Evolutionary conservation across 1,140 invertebrate species (phyloP), one percentile per base, ranked within the genome.

Genomic region (Hermetia illucens): DNA sequence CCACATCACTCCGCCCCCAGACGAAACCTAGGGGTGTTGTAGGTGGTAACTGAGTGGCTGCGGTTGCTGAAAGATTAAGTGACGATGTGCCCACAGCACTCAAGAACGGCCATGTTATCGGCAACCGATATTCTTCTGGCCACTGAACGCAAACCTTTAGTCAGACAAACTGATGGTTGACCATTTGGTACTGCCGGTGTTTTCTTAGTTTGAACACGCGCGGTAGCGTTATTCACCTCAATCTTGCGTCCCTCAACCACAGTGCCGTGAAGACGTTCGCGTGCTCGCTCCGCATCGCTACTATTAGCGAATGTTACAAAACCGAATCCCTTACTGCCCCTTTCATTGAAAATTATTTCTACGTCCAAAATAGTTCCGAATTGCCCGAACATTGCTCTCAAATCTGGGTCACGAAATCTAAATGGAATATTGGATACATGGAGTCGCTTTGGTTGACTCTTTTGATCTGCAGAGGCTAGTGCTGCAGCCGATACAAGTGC

Each of bases 281-380:
- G 89, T 85, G 95, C 93, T 78, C 85, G 80, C 79, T 98, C 94
- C 72, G 95, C 94, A 79, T 98, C 94, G 77, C 81, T 82, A 81
- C 87, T 91, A 85, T 90, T 93, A 83, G 91, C 91, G 86, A 98
- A 98, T 80, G 94, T 98, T 84, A 98, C 93, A 90, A 98, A 98
- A 88, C 94, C 94, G 82, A 98, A 98, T 79, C 94, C 94, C 83
- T 98, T 98, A 50, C 91, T 96, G 61, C 94, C 94, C 50, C 94
- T 73, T 71, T 98, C 94, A 68, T 98, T 98, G 74, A 98, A 98
- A 63, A 98, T 98, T 56, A 98, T 98, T 79, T 98, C 94, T 63
- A 97, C 93, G 70, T 98, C 93, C 61, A 96, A 74, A 58, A 98
- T 97, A 57, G 82, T 79, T 52, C 94, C 95, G 73, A 89, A 98